Base-by-base conservation (phyloP, 2,113 vertebrate species). In the Oplegnathus fasciatus region DNA sequence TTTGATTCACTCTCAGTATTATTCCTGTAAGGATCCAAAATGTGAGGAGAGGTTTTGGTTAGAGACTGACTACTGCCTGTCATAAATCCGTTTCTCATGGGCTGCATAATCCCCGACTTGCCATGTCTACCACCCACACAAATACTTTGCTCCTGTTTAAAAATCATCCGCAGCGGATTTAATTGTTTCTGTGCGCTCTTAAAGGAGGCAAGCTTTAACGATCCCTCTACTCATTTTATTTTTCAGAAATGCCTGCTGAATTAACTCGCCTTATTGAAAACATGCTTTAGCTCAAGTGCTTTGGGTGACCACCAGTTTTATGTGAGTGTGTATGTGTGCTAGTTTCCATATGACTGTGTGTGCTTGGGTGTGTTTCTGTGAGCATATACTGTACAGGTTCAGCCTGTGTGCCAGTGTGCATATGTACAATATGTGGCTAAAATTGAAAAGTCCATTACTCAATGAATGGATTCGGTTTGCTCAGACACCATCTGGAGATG, bases 61-160 rank as follows among this genome's bases (percentile, higher is more conserved):
- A 68, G 57, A 62, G 78, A 58, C 72, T 57, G 90, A 89, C 85
- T 86, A 85, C 90, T 86, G 90, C 84, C 72, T 58, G 81, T 84
- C 76, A 75, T 91, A 90, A 94, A 93, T 92, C 82, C 75, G 78
- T 76, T 82, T 86, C 83, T 92, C 86, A 81, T 80, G 86, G 82
- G 70, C 90, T 84, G 34, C 62, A 24, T 91, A 85, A 87, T 85
- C 87, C 80, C 8, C 4, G 17, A 85, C 80, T 70, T 85, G 87
- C 83, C 88, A 85, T 86, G 86, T 85, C 72, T 78, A 75, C 89
- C 87, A 83, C 89, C 91, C 93, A 76, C 85, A 75, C 78, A 83
- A 91, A 89, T 58, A 75, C 55, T 80, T 52, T 60, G 80, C 85
- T 91, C 86, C 91, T 26, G 84, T 92, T 90, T 90, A 30, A 86